These are phyloP conservation scores for Melinopterus prodromus DNA, from an alignment of 2,888 invertebrate species.

Conservation along the genomic window DNA sequence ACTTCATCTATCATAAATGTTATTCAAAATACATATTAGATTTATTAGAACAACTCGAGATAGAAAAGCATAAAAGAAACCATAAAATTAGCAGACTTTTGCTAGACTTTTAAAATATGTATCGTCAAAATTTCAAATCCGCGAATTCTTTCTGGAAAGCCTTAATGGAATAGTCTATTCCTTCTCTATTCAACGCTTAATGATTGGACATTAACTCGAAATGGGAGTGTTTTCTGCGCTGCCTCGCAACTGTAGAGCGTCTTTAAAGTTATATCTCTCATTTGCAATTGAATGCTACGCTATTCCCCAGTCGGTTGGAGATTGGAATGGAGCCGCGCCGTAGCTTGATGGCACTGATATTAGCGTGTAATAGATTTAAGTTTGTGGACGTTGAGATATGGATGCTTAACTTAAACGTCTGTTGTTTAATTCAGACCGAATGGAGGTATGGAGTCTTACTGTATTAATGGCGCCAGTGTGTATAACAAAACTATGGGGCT, in stretches of 20 bases:
- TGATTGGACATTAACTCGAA: not conserved
- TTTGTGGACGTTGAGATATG: not conserved
- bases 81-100: no score
- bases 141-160: not conserved
- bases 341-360: not conserved
- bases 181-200: not conserved
- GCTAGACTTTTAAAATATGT: no score
- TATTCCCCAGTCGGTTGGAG: not conserved
- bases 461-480: no score
- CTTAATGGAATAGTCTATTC: not conserved
- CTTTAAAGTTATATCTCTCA: constrained; percentile 4
- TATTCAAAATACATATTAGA: no score
- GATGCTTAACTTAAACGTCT: not conserved
- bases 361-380: not conserved
- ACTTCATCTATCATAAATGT: no score
- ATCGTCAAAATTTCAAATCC: no score
- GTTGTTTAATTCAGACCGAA: not conserved
- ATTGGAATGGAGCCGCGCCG: not conserved
- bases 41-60: no score
- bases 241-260: not conserved
- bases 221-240: not conserved
- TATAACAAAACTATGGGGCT: no score
- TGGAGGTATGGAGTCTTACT: not conserved
- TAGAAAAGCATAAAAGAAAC: no score
- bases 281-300: not conserved